phyloP scores from a whole-genome alignment of 1,140 invertebrate genomes.

The Paracyclopina nana region DNA sequence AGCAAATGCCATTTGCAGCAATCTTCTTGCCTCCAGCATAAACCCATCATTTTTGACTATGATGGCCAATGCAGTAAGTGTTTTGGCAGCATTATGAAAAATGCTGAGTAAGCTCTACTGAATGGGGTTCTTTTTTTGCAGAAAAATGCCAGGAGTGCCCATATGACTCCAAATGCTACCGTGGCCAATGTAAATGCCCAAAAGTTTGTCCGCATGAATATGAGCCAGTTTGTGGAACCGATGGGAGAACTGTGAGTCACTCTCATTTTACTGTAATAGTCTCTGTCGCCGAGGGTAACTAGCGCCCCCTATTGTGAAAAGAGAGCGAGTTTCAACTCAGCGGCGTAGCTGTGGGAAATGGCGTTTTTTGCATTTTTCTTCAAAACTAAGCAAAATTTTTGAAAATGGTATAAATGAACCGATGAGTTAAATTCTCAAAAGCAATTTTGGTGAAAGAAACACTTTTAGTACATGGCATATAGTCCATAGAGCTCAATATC shows the following conservation, averaged over 20 bases:
- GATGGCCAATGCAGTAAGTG: neutral
- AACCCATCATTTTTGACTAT: neutral
- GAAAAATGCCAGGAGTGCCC: constrained; percentile 58
- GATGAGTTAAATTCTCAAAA: too few species aligned
- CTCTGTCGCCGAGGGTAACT: neutral
- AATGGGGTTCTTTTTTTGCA: constrained; percentile 27
- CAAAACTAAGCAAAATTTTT: too few species aligned
- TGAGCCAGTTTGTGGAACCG: constrained; percentile 55
- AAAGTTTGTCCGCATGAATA: constrained; percentile 37
- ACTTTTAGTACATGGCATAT: too few species aligned
- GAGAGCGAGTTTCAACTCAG: too few species aligned
- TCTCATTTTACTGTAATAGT: neutral
- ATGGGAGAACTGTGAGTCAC: constrained; percentile 42
- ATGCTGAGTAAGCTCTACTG: neutral
- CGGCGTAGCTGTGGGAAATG: too few species aligned
- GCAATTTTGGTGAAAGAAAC: too few species aligned
- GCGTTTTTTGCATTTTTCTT: too few species aligned
- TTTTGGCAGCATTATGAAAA: neutral
- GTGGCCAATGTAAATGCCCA: constrained; percentile 62
- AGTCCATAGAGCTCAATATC: too few species aligned
- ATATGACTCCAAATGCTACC: constrained; percentile 52
- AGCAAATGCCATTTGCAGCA: neutral
- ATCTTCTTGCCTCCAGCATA: neutral
- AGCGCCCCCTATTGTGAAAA: neutral
- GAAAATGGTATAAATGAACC: too few species aligned